Evolutionary conservation across 2,797 vertebrate genomes (phyloP).

Genomic region (Fistularia tabacaria): DNA sequence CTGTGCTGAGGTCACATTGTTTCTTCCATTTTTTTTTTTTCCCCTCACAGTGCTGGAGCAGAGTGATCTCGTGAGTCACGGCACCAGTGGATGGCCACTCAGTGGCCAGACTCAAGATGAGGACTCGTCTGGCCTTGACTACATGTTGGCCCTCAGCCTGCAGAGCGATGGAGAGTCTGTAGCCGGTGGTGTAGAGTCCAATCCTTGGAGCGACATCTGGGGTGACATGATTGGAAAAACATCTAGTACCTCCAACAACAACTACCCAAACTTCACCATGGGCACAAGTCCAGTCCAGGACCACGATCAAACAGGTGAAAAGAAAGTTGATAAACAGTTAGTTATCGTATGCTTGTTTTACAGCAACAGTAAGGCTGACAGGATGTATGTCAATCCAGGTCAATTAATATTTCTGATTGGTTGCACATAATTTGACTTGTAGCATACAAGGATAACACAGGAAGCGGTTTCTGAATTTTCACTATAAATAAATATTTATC

Average conservation of each 20-base stretch:
- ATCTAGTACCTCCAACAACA: conserved; percentile 58
- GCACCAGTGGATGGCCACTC: conserved; percentile 48
- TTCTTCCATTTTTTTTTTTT: neutral
- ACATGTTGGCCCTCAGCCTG: conserved; percentile 87
- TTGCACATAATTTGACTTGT: neutral
- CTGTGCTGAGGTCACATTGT: neutral
- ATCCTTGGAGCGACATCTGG: conserved; percentile 74
- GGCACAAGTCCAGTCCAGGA: conserved; percentile 37
- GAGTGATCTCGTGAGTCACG: conserved; percentile 48
- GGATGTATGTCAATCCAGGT: no score
- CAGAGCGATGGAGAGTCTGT: conserved; percentile 75
- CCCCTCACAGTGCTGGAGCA: conserved; percentile 62
- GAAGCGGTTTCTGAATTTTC: neutral
- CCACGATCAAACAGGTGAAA: conserved; percentile 56
- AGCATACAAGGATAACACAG: no score
- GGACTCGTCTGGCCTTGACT: conserved; percentile 81
- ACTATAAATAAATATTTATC: conserved; percentile 1
- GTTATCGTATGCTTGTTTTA: neutral
- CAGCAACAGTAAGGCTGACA: neutral
- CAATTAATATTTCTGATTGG: neutral
- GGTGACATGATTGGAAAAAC: conserved; percentile 59
- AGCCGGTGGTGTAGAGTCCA: conserved; percentile 66
- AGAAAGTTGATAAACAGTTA: neutral
- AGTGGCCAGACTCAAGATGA: conserved; percentile 56
- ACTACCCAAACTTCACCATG: conserved; percentile 43